Evolutionary conservation across 2,797 vertebrate genomes (phyloP).

Genomic region (Rhabdophis nuchalis): DNA sequence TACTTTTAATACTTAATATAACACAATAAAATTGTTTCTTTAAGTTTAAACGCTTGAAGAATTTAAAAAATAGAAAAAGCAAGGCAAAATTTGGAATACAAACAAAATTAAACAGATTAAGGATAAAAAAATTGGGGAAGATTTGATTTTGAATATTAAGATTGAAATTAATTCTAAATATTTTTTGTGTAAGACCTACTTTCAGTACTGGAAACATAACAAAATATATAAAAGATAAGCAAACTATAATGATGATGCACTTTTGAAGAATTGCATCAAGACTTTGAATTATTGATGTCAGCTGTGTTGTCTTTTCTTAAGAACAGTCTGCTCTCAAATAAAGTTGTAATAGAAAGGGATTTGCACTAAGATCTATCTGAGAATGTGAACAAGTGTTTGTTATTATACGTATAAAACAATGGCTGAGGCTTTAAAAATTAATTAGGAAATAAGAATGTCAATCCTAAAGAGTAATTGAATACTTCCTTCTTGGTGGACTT

Average conservation of each 20-base stretch:
- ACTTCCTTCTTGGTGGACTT: neutral
- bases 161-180: neutral
- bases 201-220: neutral
- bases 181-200: neutral
- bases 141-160: neutral
- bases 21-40: too few species aligned
- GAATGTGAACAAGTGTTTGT: neutral
- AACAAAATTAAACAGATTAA: neutral
- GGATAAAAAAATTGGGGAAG: too few species aligned
- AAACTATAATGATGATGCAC: neutral
- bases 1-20: neutral
- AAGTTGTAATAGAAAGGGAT: neutral
- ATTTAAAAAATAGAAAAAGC: neutral
- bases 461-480: neutral
- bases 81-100: neutral
- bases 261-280: neutral
- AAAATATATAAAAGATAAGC: neutral
- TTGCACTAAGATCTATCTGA: neutral
- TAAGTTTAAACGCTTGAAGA: too few species aligned
- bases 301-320: neutral
- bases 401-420: neutral
- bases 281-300: neutral
- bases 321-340: neutral
- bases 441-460: neutral
- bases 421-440: neutral